A percentile compares a stretch with the other conserved stretches of the same genome.
phyloP scores from a whole-genome alignment of 2,113 vertebrate genomes.

The Phrynosoma platyrhinos region DNA sequence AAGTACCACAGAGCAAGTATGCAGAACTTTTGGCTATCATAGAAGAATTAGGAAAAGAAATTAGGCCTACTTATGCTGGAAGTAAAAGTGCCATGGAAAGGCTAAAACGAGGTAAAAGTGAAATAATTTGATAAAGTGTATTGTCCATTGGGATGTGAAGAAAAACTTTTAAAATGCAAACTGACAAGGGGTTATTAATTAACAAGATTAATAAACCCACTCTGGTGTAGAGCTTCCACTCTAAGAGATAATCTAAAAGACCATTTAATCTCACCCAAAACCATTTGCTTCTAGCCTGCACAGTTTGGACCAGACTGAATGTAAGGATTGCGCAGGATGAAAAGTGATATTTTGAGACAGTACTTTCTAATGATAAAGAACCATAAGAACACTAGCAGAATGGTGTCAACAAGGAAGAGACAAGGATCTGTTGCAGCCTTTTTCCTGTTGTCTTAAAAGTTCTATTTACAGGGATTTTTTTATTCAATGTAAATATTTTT shows the following conservation, averaged over 20 bases:
- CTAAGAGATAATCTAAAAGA: not conserved
- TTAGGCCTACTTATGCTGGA: constrained; percentile 95
- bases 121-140: not conserved
- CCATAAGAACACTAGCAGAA: too few relatives aligned
- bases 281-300: not conserved
- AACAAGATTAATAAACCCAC: not conserved
- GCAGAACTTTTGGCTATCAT: constrained; percentile 98
- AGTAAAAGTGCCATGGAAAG: constrained; percentile 99
- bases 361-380: too few relatives aligned
- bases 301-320: not conserved
- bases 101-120: constrained; percentile 89
- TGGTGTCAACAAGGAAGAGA: too few relatives aligned
- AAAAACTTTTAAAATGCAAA: not conserved
- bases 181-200: not conserved
- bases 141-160: not conserved
- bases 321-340: too few relatives aligned
- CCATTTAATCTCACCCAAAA: not conserved
- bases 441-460: too few relatives aligned
- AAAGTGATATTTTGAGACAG: too few relatives aligned
- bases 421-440: too few relatives aligned
- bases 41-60: constrained; percentile 97
- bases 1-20: constrained; percentile 98
- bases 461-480: too few relatives aligned
- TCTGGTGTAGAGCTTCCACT: not conserved
- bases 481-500: too few relatives aligned